A percentile compares a stretch with the other conserved stretches of the same genome.
These are phyloP conservation scores for Epizoanthus fatuus DNA, from an alignment of 92 coral and sea anemone genomes.

Conservation along the genomic window DNA sequence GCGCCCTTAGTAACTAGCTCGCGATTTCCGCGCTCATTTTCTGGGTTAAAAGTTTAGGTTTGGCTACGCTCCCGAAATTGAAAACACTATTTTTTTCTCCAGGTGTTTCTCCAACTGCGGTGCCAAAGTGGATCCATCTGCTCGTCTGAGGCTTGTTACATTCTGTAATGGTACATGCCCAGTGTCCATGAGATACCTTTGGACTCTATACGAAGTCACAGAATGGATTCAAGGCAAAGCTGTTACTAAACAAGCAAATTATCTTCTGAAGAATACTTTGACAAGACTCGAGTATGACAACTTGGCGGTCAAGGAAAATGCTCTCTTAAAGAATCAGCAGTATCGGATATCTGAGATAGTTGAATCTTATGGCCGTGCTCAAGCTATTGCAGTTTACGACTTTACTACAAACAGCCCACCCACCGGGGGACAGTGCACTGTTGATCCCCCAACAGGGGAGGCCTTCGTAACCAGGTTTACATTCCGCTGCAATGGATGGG, in stretches of 20 bases:
- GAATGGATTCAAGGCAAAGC: constrained; percentile 8
- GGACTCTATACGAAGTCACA: constrained; percentile 7
- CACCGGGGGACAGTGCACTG: constrained; percentile 66
- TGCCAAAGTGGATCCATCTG: neutral
- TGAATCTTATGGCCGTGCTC: neutral
- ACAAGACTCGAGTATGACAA: constrained; percentile 2
- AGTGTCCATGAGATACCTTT: neutral
- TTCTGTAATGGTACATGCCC: constrained; percentile 26
- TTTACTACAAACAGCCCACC: constrained; percentile 70
- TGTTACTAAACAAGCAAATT: neutral
- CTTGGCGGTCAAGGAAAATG: constrained; percentile 9
- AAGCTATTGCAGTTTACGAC: neutral
- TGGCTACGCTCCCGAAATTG: no score
- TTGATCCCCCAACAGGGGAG: constrained; percentile 63
- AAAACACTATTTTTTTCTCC: neutral
- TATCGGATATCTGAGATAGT: constrained; percentile 3
- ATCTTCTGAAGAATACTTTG: constrained; percentile 2
- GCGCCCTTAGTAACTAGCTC: no score
- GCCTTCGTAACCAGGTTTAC: constrained; percentile 70
- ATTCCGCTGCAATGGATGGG: constrained; percentile 78
- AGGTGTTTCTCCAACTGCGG: constrained; percentile 44
- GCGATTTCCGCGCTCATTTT: no score
- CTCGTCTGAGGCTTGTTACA: constrained; percentile 8
- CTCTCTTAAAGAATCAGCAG: neutral
- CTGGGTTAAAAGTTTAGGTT: no score